Percentiles rank a stretch among this genome's conserved stretches.
Evolutionary conservation across 1,140 invertebrate genomes (phyloP).

Genomic region (Apocrypta bakeri): DNA sequence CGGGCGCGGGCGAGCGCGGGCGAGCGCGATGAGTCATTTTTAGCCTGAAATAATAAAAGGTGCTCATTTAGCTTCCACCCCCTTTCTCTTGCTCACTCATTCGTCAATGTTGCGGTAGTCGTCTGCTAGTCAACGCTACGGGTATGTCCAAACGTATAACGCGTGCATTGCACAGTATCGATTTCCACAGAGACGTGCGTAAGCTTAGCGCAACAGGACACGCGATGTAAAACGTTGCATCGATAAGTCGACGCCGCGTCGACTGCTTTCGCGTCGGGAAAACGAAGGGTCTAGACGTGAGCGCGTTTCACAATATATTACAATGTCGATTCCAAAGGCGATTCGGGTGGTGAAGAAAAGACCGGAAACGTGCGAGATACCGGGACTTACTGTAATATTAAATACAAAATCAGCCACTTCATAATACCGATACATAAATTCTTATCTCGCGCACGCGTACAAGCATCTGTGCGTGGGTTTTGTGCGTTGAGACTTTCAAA

Average conservation of each 20-base stretch:
- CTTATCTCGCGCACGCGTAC: too few species aligned
- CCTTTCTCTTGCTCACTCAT: too few species aligned
- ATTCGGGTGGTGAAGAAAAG: too few species aligned
- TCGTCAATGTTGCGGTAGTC: neutral
- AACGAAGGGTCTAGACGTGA: too few species aligned
- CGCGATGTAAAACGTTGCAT: slow-evolving; percentile 41
- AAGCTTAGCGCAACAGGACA: slow-evolving; percentile 20
- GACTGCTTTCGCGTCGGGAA: slow-evolving; percentile 5
- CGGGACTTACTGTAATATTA: too few species aligned
- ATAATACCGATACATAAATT: neutral
- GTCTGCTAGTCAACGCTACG: neutral
- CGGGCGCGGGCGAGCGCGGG: too few species aligned
- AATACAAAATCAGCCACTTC: too few species aligned
- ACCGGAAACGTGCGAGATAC: too few species aligned
- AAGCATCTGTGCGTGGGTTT: neutral
- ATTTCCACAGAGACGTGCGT: slow-evolving; percentile 10
- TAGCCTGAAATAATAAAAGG: slow-evolving; percentile 23
- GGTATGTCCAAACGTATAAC: neutral
- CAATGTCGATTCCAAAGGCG: too few species aligned
- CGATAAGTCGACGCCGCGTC: neutral
- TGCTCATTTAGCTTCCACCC: neutral
- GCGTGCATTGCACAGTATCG: slow-evolving; percentile 9
- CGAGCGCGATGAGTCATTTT: slow-evolving; percentile 4
- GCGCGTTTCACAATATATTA: too few species aligned
- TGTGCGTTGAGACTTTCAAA: neutral